phyloP scores from a whole-genome alignment of 1,140 invertebrate genomes.

The Prorops nasuta region DNA sequence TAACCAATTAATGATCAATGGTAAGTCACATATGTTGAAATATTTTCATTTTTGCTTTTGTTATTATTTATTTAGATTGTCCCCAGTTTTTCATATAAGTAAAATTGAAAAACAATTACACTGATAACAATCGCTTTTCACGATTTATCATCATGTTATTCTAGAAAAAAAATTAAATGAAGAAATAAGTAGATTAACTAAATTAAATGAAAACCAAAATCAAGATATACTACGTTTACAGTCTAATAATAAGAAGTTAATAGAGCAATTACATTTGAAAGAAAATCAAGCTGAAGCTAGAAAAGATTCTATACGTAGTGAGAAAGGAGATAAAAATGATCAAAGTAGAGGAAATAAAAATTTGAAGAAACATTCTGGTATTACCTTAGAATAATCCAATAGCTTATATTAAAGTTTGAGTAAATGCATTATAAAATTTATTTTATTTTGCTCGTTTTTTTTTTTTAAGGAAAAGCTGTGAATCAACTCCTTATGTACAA shows the following conservation, averaged over 20 bases:
- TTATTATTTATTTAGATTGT: not conserved
- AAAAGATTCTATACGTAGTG: slow-evolving; percentile 5
- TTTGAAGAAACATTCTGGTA: slow-evolving; percentile 15
- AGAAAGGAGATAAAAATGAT: slow-evolving; percentile 23
- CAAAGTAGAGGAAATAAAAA: slow-evolving; percentile 22
- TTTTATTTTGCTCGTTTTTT: too few species aligned
- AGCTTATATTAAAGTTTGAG: too few species aligned
- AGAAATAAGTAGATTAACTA: slow-evolving; percentile 53
- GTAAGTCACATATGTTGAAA: slow-evolving; percentile 33
- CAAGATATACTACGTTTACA: slow-evolving; percentile 52
- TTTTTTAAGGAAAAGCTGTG: too few species aligned
- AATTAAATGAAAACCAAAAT: slow-evolving; percentile 44
- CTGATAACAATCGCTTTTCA: not conserved
- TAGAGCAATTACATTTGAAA: slow-evolving; percentile 18
- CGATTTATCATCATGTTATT: slow-evolving; percentile 20
- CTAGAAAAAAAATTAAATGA: slow-evolving; percentile 55
- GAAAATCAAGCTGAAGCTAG: slow-evolving; percentile 9
- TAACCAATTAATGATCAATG: slow-evolving; percentile 55
- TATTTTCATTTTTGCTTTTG: not conserved
- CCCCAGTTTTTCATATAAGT: too few species aligned
- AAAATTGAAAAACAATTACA: too few species aligned
- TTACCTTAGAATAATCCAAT: too few species aligned
- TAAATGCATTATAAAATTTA: too few species aligned
- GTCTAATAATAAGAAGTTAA: slow-evolving; percentile 32
- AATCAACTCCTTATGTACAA: too few species aligned